Base-by-base conservation (phyloP, 2,113 vertebrate genomes). In the Loxodonta africana region DNA sequence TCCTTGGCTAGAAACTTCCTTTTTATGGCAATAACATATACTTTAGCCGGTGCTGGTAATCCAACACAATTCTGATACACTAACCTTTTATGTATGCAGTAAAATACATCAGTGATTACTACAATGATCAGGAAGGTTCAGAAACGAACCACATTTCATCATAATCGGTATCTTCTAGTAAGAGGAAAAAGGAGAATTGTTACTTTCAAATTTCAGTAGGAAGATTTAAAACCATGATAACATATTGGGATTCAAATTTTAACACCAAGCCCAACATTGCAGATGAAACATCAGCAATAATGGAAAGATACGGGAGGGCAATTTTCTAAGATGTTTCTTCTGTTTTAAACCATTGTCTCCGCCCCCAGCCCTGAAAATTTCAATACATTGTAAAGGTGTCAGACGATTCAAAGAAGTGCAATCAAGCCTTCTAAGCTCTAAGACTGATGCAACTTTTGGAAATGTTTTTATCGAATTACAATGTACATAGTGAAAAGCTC, bases 181-280 rank as follows among this genome's bases (percentile, higher is more conserved):
- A 30, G 94, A 91, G 95, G 90, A 57, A 93, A 88, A 94, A 83
- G 41, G 53, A 93, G 57, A 97, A 98, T 83, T 81, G 25, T 90
- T 95, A 46, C 48, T 98, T 97, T 97, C 91, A 84, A 97, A 96
- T 95, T 97, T 85, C 46, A 96, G 12, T n/a, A 95, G 94, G 89
- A 98, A 41, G 95, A 95, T 97, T 98, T 98, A 92, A 97, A 98
- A 97, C 88, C 80, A 96, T 82, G 91, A 97, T 88, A 95, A 89
- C 15, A 97, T 87, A 93, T 86, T 96, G 69, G 82, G 73, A 97
- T 98, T 98, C 91, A 95, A 71, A 86, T 88, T 95, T 95, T 96
- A 73, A 90, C 96, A 77, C 85, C 90, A 96, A 96, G 44, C 73
- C 86, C 63, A 97, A 84, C 73, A 82, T 51, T 21, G 81, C 87